phyloP scores from a whole-genome alignment of 2,888 invertebrate genomes.

The Ganaspis brasiliensis region DNA sequence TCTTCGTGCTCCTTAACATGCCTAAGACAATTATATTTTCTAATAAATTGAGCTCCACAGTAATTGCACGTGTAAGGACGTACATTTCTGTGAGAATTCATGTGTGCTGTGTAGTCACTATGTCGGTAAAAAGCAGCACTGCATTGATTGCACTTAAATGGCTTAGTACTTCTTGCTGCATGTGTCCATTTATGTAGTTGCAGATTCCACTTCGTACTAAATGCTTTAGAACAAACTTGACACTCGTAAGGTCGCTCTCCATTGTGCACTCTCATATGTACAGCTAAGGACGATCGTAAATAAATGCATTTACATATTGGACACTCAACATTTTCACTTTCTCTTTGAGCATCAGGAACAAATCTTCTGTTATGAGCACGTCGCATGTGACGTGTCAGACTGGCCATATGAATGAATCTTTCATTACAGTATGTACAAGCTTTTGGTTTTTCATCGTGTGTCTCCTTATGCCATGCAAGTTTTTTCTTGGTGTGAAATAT shows the following conservation, averaged over 20 bases:
- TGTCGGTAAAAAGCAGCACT: slow-evolving; percentile 92
- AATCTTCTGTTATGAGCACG: slow-evolving; percentile 90
- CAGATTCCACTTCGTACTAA: slow-evolving; percentile 95
- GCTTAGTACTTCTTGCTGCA: slow-evolving; percentile 90
- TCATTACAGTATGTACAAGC: slow-evolving; percentile 93
- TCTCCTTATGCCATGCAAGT: slow-evolving; percentile 92
- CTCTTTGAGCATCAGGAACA: slow-evolving; percentile 84
- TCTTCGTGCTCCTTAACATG: slow-evolving; percentile 93
- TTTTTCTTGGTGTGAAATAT: slow-evolving; percentile 92
- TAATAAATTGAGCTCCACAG: slow-evolving; percentile 93
- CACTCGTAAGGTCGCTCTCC: slow-evolving; percentile 90
- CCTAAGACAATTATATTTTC: slow-evolving; percentile 93
- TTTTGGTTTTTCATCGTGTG: slow-evolving; percentile 91
- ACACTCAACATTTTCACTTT: slow-evolving; percentile 88
- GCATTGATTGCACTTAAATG: slow-evolving; percentile 92
- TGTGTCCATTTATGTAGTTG: slow-evolving; percentile 95
- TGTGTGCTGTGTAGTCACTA: slow-evolving; percentile 90
- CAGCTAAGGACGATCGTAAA: slow-evolving; percentile 89
- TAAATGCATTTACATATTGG: slow-evolving; percentile 90
- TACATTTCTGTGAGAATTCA: slow-evolving; percentile 92
- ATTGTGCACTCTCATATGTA: slow-evolving; percentile 89
- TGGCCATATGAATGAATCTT: slow-evolving; percentile 92
- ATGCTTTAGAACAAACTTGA: slow-evolving; percentile 91
- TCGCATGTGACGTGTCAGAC: slow-evolving; percentile 91
- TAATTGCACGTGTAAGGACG: slow-evolving; percentile 94